Percentiles rank a stretch among this genome's conserved stretches.
Evolutionary conservation across 2,888 invertebrate genomes (phyloP).

Genomic region (Cremastinae sp.): DNA sequence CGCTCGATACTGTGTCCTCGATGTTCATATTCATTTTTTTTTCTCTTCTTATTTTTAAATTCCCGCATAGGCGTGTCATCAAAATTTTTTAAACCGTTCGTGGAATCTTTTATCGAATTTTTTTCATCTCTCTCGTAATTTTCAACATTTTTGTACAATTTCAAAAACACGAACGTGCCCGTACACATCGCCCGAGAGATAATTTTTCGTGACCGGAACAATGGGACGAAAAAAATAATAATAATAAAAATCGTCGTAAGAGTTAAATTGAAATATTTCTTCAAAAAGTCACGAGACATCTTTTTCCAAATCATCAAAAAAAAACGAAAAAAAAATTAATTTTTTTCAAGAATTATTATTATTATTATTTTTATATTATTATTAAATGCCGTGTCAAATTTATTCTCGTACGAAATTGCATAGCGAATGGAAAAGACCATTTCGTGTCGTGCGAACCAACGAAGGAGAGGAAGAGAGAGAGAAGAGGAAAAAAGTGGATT

Average conservation of each 20-base stretch:
- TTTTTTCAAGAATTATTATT: conserved; percentile 22
- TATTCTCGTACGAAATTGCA: conserved; percentile 56
- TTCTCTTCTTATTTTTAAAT: conserved; percentile 19
- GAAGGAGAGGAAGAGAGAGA: conserved; percentile 29
- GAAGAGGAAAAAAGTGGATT: conserved; percentile 22
- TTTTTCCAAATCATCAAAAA: too few species aligned
- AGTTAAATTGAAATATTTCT: too few species aligned
- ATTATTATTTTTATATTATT: too few species aligned
- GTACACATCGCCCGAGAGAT: too few species aligned
- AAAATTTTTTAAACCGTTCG: conserved; percentile 7
- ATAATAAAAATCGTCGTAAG: too few species aligned
- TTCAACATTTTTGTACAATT: too few species aligned
- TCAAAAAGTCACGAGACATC: too few species aligned
- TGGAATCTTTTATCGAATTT: conserved; percentile 6
- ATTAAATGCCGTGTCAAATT: conserved; percentile 33
- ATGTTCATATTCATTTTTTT: conserved; percentile 18
- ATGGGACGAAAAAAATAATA: too few species aligned
- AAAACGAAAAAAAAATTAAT: too few species aligned
- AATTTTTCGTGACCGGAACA: too few species aligned
- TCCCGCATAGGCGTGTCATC: conserved; percentile 6
- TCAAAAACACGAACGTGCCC: too few species aligned
- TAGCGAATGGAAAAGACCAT: conserved; percentile 64
- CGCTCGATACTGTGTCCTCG: conserved; percentile 25
- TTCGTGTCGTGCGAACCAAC: conserved; percentile 36
- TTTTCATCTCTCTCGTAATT: too few species aligned